phyloP scores from a whole-genome alignment of 2,888 invertebrate genomes.

The Autographa gamma region DNA sequence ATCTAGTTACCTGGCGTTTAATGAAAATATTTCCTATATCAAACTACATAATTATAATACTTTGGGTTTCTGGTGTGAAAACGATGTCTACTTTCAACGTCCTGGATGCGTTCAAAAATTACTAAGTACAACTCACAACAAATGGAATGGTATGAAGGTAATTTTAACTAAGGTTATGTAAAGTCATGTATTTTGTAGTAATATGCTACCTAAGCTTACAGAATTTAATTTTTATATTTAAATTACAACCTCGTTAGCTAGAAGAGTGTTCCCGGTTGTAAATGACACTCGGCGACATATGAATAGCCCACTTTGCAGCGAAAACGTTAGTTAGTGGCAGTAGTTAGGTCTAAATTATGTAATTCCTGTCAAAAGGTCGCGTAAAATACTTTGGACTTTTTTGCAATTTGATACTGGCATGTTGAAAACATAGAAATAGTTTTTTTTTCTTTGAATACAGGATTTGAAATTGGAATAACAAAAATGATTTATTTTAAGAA shows the following conservation, averaged over 20 bases:
- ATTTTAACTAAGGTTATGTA: too few relatives aligned
- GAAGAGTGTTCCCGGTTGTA: not conserved
- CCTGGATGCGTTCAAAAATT: too few relatives aligned
- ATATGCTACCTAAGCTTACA: not conserved
- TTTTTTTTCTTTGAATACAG: not conserved
- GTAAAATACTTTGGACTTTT: not conserved
- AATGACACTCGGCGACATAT: not conserved
- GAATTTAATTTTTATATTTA: not conserved
- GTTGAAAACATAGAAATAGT: not conserved
- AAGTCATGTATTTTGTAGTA: too few relatives aligned
- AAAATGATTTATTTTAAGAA: too few relatives aligned
- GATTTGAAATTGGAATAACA: too few relatives aligned
- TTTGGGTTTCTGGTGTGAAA: too few relatives aligned
- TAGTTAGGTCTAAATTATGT: not conserved
- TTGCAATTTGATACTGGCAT: not conserved
- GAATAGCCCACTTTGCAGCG: not conserved
- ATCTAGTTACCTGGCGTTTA: too few relatives aligned
- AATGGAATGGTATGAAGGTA: too few relatives aligned
- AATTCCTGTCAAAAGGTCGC: not conserved
- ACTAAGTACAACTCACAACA: too few relatives aligned
- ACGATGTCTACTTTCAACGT: too few relatives aligned
- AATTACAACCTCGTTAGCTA: constrained; percentile 1
- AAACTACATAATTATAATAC: too few relatives aligned
- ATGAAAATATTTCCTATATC: too few relatives aligned
- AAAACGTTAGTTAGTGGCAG: not conserved